These are phyloP conservation scores for Cantharis lateralis DNA, from an alignment of 2,888 invertebrate genomes.

Conservation along the genomic window DNA sequence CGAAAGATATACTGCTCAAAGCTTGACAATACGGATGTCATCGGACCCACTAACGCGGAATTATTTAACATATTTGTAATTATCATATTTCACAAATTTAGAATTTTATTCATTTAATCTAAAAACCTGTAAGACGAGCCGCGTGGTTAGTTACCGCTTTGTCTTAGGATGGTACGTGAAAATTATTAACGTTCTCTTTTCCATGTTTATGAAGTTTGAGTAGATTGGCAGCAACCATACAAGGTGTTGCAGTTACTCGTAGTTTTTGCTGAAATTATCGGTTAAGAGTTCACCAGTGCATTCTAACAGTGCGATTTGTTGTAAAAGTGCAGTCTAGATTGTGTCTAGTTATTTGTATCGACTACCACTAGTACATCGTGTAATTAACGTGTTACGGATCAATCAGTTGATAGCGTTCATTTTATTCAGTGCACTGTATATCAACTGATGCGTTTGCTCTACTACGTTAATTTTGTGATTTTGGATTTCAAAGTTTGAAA, in stretches of 20 bases:
- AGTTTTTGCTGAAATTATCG: slow-evolving; percentile 7
- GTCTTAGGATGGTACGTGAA: not conserved
- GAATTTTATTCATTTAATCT: not conserved
- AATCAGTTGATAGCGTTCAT: not conserved
- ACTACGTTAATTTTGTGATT: not conserved
- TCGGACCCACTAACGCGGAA: slow-evolving; percentile 5
- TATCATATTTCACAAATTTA: slow-evolving; percentile 1
- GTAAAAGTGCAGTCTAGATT: slow-evolving; percentile 5
- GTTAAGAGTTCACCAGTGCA: slow-evolving; percentile 25
- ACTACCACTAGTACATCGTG: not conserved
- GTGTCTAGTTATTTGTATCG: not conserved
- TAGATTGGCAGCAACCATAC: not conserved
- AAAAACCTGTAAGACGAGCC: not conserved
- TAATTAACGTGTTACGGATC: not conserved
- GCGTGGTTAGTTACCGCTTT: not conserved
- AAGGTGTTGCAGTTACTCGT: not conserved
- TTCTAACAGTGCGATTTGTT: slow-evolving; percentile 13
- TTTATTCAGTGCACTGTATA: slow-evolving; percentile 1
- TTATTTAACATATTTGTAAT: not conserved
- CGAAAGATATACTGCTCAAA: not conserved
- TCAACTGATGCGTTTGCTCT: not conserved
- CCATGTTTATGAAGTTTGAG: not conserved
- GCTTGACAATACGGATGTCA: not conserved
- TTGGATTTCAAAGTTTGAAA: not conserved
- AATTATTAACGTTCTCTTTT: not conserved